A percentile compares a stretch with the other conserved stretches of the same genome.
Evolutionary conservation across 2,888 invertebrate genomes (phyloP).

Genomic region (Meteorus cinctellus): DNA sequence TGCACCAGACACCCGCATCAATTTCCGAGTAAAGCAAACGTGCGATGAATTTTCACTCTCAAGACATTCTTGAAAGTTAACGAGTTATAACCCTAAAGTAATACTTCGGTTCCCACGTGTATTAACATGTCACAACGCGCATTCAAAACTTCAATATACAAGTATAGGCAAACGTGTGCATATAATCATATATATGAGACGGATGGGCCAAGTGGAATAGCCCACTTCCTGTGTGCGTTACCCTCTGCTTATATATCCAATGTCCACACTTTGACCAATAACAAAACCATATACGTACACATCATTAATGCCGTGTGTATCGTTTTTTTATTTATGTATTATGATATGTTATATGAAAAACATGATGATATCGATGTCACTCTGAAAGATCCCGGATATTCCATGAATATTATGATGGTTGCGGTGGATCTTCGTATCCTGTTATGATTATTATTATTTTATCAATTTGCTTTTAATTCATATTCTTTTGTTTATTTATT

Average conservation of each 20-base stretch:
- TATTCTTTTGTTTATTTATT: not conserved
- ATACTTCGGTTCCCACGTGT: conserved; percentile 29
- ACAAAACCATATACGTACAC: not conserved
- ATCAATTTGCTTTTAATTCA: not conserved
- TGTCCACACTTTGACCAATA: conserved; percentile 8
- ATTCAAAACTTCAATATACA: conserved; percentile 1
- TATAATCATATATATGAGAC: not conserved
- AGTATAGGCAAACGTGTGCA: not conserved
- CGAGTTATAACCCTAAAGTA: conserved; percentile 26
- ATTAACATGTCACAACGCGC: conserved; percentile 20
- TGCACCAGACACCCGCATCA: conserved; percentile 57
- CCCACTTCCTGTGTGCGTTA: conserved; percentile 23
- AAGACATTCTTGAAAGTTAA: conserved; percentile 34
- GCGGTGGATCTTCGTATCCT: conserved; percentile 67
- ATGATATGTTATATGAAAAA: conserved; percentile 1
- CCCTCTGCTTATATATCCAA: conserved; percentile 3
- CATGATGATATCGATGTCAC: conserved; percentile 36
- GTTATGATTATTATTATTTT: conserved; percentile 53
- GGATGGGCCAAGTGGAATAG: conserved; percentile 12
- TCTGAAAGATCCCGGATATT: conserved; percentile 60
- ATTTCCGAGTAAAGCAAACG: conserved; percentile 62
- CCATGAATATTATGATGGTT: conserved; percentile 67
- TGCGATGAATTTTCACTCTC: conserved; percentile 62
- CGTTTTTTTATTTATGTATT: not conserved
- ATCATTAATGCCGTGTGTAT: not conserved